Conservation (phyloP, 2,113 vertebrate species). For the Lampris incognitus region DNA sequence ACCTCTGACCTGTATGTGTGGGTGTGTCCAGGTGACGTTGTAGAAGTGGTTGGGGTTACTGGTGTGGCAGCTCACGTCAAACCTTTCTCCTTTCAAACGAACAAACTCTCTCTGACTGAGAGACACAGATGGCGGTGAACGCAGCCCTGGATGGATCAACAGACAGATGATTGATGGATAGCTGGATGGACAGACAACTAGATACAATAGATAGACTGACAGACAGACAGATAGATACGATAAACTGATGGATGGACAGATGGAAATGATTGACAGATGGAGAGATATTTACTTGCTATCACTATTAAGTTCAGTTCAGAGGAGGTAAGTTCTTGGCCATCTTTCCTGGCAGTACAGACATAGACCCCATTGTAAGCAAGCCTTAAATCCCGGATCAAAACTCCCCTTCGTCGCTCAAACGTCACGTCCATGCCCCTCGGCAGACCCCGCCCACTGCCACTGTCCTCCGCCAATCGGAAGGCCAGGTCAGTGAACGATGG, state of each 20-base stretch:
- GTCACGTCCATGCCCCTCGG: constrained; percentile 68
- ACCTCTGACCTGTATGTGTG: constrained; percentile 62
- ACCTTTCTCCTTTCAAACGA: constrained; percentile 84
- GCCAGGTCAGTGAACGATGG: constrained; percentile 63
- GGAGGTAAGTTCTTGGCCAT: constrained; percentile 54
- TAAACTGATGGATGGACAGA: neutral
- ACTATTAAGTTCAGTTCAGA: constrained; percentile 71
- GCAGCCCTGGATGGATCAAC: constrained; percentile 6
- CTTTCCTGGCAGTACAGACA: constrained; percentile 76
- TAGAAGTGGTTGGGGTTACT: constrained; percentile 55
- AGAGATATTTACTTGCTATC: constrained; percentile 76
- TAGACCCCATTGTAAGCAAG: constrained; percentile 69
- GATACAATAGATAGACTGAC: neutral
- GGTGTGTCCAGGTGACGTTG: constrained; percentile 74
- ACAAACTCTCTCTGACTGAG: constrained; percentile 70
- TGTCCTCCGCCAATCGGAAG: constrained; percentile 41
- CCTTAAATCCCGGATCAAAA: constrained; percentile 77
- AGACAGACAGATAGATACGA: neutral
- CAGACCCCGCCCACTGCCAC: neutral
- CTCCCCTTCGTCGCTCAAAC: constrained; percentile 72
- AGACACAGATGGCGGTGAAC: constrained; percentile 35
- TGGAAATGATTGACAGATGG: neutral
- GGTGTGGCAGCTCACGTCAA: constrained; percentile 81
- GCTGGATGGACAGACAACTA: neutral
- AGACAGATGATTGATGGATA: neutral